Evolutionary conservation across 2,888 invertebrate genomes (phyloP), one percentile per base, ranked within the genome.

Genomic region (Hirudinaria manillensis): DNA sequence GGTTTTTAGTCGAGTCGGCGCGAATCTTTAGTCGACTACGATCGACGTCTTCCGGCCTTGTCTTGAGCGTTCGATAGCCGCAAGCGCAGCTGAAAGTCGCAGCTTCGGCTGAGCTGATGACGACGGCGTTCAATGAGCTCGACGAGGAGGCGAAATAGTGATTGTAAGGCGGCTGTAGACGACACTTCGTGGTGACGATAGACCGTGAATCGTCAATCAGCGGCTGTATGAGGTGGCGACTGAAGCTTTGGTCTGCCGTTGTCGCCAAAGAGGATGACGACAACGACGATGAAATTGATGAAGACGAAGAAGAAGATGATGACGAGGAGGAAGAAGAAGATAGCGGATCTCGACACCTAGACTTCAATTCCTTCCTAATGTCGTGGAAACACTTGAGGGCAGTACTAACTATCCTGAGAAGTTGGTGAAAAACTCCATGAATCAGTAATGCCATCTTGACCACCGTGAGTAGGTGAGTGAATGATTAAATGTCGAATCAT

Each of bases 341-440:
- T 7, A 68, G n/a, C 68, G 36, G 36, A 32, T 68, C 34, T 68
- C 32, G 68, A 45, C 74, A 74, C 19, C 51, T 32, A 27, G 61
- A 32, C 36, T 66, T 66, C 32, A 74, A 65, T 34, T 74, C 65
- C 29, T 36, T 34, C n/a, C 56, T 65, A 13, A 74, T 66, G 38
- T 66, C 66, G 74, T 74, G 61, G 74, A 74, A 74, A 29, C 74
- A 74, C 36, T 74, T 66, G 55, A 74, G 61, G 0, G 74, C 74
- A 38, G 66, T 66, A 34, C 51, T 74, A 27, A 66, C 66, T 36
- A 74, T 66, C 27, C 74, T 74, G 51, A 27, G 24, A 51, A 45
- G 53, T 24, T 36, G 34, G 34, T 3, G 34, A 68, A 68, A n/a
- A 68, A 32, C 34, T 1, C 19, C 16, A 68, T 36, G 13, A 16